Conservation (phyloP, 2,888 invertebrate genomes). For the Harmothoe impar region DNA sequence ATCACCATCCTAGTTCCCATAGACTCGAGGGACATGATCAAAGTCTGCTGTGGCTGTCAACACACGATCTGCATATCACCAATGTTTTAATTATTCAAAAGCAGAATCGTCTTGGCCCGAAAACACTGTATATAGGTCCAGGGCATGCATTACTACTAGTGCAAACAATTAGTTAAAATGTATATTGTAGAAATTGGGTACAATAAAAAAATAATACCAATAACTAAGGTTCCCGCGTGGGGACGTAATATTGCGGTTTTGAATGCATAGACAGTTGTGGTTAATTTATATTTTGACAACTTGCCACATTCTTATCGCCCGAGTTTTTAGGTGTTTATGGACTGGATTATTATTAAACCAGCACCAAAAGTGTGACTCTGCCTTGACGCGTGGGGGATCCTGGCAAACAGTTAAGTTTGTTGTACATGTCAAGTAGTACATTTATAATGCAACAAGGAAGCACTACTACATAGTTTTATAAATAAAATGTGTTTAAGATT, state of each 20-base stretch:
- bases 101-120: neutral
- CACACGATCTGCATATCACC: constrained; percentile 3
- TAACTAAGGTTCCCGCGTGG: too few relatives aligned
- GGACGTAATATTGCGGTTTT: too few relatives aligned
- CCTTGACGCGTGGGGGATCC: constrained; percentile 38
- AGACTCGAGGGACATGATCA: too few relatives aligned
- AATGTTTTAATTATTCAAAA: neutral
- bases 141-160: neutral
- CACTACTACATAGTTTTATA: constrained; percentile 62
- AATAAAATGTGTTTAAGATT: constrained; percentile 46
- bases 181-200: neutral
- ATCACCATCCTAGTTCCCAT: neutral
- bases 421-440: constrained; percentile 60
- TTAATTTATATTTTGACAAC: constrained; percentile 18
- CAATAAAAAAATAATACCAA: neutral
- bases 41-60: neutral
- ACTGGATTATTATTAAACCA: neutral
- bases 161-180: constrained; percentile 1
- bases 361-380: constrained; percentile 30
- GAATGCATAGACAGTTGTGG: constrained; percentile 1
- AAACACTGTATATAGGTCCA: constrained; percentile 14
- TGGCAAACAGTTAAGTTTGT: neutral
- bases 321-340: neutral
- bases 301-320: neutral
- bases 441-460: constrained; percentile 42